Base-by-base conservation (phyloP, 1,140 invertebrate species). In the Mactra quadrangularis region DNA sequence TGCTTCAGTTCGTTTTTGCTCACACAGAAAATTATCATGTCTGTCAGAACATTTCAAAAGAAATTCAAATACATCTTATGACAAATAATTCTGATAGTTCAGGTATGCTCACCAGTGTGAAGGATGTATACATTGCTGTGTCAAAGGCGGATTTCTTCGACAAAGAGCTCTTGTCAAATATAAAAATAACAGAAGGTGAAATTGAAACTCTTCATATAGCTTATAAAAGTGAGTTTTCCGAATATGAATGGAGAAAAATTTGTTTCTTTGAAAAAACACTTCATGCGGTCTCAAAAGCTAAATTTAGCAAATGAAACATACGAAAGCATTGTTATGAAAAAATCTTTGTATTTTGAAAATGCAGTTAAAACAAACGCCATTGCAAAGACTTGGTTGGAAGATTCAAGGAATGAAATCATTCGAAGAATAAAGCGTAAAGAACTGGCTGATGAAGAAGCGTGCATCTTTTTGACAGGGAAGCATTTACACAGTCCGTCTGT, bases 201-300 rank as follows among this genome's bases (percentile, higher is more conserved):
- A n/a, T n/a, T n/a, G n/a, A n/a, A n/a, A n/a, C n/a, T n/a, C n/a
- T n/a, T n/a, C n/a, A n/a, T n/a, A n/a, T n/a, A n/a, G n/a, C n/a
- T n/a, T n/a, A n/a, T n/a, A n/a, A n/a, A n/a, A n/a, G n/a, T n/a
- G n/a, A n/a, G n/a, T n/a, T n/a, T n/a, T n/a, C n/a, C n/a, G n/a
- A n/a, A n/a, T n/a, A n/a, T n/a, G n/a, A n/a, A n/a, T n/a, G n/a
- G 68, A 3, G 7, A 35, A 52, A 27, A 33, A 71, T 71, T 17
- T 71, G 68, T 33, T 53, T 71, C 11, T 71, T 71, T 27, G 68
- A n/a, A 71, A 47, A 1, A n/a, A 1, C 68, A 71, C 33, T 53
- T 71, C 31, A 13, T 47, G 25, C 1, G 47, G 3, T 1, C 19
- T 4, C n/a, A 33, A 11, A 35, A 31, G 13, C 13, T 71, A 13